Conservation (phyloP, 2,797 vertebrate species). For the Calcarius lapponicus region DNA sequence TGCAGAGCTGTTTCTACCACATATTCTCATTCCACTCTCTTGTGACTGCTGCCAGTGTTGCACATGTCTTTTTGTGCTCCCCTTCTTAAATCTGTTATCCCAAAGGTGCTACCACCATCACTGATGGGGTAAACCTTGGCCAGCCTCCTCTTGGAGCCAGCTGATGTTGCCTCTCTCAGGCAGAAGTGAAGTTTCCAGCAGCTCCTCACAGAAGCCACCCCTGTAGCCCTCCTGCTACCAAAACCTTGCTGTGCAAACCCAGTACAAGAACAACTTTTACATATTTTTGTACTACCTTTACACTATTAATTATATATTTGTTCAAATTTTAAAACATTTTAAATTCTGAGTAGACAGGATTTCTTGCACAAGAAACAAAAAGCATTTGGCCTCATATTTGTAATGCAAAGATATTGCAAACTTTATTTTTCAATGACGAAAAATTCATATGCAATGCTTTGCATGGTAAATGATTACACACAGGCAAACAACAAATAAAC, state of each 20-base stretch:
- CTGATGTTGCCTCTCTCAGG: background rate
- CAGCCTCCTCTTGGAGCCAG: accelerated
- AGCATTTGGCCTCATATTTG: background rate
- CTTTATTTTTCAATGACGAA: background rate
- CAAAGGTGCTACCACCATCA: background rate
- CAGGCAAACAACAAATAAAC: background rate
- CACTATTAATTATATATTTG: background rate
- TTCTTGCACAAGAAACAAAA: background rate
- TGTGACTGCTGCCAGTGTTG: background rate
- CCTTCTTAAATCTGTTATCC: background rate
- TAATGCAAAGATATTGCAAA: background rate
- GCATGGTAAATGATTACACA: background rate
- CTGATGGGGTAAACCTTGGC: background rate
- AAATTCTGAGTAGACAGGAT: background rate
- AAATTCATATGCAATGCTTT: background rate
- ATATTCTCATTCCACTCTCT: background rate
- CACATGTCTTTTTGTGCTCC: accelerated
- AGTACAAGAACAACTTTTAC: background rate
- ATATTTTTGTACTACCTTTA: background rate
- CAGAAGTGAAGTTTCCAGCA: background rate
- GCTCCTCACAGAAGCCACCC: background rate
- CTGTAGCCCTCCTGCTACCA: background rate
- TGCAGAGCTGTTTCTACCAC: background rate
- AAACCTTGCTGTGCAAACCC: background rate
- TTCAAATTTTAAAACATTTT: background rate